A percentile compares a stretch with the other conserved stretches of the same genome.
Conservation (phyloP, 2,113 vertebrate species). For the Desmodus rotundus region DNA sequence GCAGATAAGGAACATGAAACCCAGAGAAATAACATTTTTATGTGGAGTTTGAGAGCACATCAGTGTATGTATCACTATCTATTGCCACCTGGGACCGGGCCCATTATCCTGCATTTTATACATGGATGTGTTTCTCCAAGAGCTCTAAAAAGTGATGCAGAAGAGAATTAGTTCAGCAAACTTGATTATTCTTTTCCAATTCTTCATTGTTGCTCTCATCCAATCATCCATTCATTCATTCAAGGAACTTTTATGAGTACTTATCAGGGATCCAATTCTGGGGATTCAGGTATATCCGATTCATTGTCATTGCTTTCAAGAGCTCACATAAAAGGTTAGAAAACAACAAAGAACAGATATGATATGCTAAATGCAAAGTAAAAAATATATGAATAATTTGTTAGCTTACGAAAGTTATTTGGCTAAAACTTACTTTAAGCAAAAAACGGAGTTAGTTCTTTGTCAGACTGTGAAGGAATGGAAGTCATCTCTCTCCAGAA, state of each 20-base stretch:
- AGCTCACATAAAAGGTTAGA: neutral
- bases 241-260: neutral
- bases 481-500: neutral
- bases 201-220: neutral
- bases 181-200: neutral
- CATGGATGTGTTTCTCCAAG: neutral
- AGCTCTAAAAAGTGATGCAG: neutral
- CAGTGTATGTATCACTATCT: neutral
- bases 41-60: neutral
- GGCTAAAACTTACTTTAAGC: neutral
- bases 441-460: neutral
- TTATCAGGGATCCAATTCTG: neutral
- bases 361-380: accelerated
- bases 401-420: neutral
- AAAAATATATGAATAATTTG: neutral
- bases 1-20: neutral
- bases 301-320: neutral
- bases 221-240: neutral
- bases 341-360: neutral
- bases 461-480: neutral
- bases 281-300: neutral
- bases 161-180: neutral
- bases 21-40: neutral
- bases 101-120: neutral
- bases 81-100: neutral